Evolutionary conservation across 2,888 invertebrate genomes (phyloP), one percentile per base, ranked within the genome.

Genomic region (Drosophila merina): DNA sequence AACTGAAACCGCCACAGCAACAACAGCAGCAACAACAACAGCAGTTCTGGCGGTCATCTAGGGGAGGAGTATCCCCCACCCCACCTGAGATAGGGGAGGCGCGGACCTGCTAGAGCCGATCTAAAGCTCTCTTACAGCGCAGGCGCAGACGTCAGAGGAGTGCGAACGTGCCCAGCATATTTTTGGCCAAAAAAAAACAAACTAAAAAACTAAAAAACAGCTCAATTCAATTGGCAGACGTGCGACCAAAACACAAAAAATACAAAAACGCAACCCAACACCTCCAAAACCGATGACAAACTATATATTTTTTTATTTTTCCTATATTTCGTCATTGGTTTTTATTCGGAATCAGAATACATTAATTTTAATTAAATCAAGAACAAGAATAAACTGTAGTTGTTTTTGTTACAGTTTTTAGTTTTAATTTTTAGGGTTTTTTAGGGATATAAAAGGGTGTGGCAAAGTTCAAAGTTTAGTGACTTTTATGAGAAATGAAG

Each of bases 101-200:
- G 20, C 20, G 20, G 20, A 20, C 20, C 20, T 20, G 20, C 36
- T 25, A 26, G 14, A 12, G 9, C 51, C 20, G 48, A 38, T 12
- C 60, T 45, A 62, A 63, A 54, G 74, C 74, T 47, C 50, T 47
- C 66, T 70, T 70, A 71, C 71, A 74, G 77, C 74, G 72, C 79
- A 78, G 79, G 67, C 87, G 86, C 74, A 76, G 84, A 82, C 82
- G 82, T 82, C 82, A 82, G 82, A 86, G 69, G 54, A 66, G 57
- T 2, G 1, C 38, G 54, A 45, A 82, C 88, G 82, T 82, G 82
- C 64, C 62, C 33, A 40, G 82, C 80, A 82, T 82, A 83, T 70
- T 83, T 83, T 72, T 51, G 73, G 62, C 69, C 59, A 62, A 28
- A 50, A 33, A 20, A 20, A 20, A 20, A 20, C 20, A 2, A 20